Conservation (phyloP, 2,888 invertebrate species). For the Brenthis daphne region DNA sequence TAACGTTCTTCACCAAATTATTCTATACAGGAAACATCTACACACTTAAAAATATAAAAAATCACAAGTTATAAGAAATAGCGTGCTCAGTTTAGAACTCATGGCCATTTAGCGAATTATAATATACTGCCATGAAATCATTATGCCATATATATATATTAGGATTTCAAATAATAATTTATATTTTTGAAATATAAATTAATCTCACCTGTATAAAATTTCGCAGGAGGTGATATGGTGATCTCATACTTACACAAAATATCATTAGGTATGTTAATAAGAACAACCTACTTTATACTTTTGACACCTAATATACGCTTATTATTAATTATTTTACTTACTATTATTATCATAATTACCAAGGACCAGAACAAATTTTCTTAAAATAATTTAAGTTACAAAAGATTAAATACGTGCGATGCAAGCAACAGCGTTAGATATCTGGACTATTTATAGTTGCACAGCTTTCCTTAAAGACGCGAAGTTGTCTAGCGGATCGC, state of each 20-base stretch:
- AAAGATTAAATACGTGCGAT: background rate
- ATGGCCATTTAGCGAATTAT: conserved; percentile 19
- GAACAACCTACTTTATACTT: background rate
- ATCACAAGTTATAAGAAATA: conserved; percentile 18
- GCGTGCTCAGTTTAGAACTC: conserved; percentile 3
- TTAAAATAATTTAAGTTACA: background rate
- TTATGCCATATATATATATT: conserved; percentile 16
- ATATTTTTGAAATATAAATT: conserved; percentile 19
- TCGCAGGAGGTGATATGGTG: conserved; percentile 14
- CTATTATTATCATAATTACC: background rate
- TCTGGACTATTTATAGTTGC: conserved; percentile 35
- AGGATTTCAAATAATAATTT: conserved; percentile 7
- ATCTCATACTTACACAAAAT: conserved; percentile 12
- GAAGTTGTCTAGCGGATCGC: conserved; percentile 27
- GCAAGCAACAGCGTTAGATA: conserved; percentile 16
- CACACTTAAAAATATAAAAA: background rate
- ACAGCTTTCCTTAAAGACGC: conserved; percentile 41
- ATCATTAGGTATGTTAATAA: conserved; percentile 1
- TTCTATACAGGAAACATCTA: background rate
- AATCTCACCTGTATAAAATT: conserved; percentile 7
- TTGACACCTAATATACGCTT: background rate
- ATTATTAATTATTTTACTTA: background rate
- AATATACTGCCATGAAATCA: conserved; percentile 6
- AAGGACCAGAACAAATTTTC: too few relatives aligned
- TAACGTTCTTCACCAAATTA: too few relatives aligned